Base-by-base conservation (phyloP, 2,888 invertebrate genomes). In the Maniola hyperantus region DNA sequence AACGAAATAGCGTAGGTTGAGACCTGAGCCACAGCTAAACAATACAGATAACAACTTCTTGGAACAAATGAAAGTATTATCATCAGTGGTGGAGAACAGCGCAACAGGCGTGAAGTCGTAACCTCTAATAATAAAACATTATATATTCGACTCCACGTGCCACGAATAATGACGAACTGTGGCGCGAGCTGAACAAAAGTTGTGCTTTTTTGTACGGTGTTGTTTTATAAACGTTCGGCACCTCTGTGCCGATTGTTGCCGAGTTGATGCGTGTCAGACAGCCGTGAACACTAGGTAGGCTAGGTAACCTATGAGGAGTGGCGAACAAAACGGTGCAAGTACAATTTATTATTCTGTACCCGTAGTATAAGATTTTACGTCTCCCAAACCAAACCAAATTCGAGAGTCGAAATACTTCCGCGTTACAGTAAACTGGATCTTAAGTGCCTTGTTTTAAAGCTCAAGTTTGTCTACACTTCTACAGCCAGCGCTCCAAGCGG, bases 121-220 rank as follows among this genome's bases (percentile, higher is more conserved):
- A 89, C 85, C 79, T 79, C 76, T 82, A 83, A 88, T 87, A 88
- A 90, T 91, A 89, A 91, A 91, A 89, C 84, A 89, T 91, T 91
- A 91, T 89, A 82, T 91, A 92, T 92, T 91, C 91, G 83, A 80
- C 80, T 77, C 92, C 92, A 91, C 91, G 91, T 87, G 91, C 89
- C 88, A 71, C 80, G 83, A 81, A 86, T 87, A 89, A 88, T 88
- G 89, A 89, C 89, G 83, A 83, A 87, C 86, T 81, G 68, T 54
- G 82, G 79, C 82, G 83, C 82, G 82, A 82, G 77, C 69, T 82
- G 83, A 88, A 90, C 90, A 89, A 89, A 88, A 88, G 87, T 87
- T 75, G 8, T 78, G 74, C 76, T 79, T 85, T 88, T 84, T 86
- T 84, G 80, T 75, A 73, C 71, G 68, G 70, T 71, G 74, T 77